A percentile compares a stretch with the other conserved stretches of the same genome.
phyloP scores from a whole-genome alignment of 2,113 vertebrate genomes.

The Australoheros scitulus region DNA sequence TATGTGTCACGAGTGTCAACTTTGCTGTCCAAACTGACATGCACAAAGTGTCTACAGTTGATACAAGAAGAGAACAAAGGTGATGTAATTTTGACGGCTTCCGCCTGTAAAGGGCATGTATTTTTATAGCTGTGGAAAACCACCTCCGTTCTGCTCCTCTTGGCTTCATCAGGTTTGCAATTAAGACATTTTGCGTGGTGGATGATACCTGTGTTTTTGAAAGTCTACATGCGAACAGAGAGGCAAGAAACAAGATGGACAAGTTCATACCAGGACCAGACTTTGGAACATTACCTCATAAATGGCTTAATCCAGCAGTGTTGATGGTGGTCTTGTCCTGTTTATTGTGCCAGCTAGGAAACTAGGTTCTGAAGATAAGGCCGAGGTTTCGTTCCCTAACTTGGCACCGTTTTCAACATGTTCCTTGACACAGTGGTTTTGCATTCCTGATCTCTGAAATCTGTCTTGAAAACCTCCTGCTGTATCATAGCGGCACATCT shows the following conservation, averaged over 20 bases:
- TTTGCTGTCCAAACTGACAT: conserved; percentile 24
- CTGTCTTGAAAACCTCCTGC: not conserved
- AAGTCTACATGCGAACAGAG: not conserved
- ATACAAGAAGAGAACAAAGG: conserved; percentile 32
- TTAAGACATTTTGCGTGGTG: not conserved
- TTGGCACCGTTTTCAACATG: not conserved
- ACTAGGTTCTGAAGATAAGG: not conserved
- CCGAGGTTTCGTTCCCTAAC: not conserved
- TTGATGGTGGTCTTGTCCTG: accelerated
- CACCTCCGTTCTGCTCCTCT: conserved; percentile 39
- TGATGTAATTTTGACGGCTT: not conserved
- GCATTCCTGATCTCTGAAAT: not conserved
- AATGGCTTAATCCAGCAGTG: not conserved
- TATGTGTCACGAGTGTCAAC: conserved; percentile 18
- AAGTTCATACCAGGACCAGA: not conserved
- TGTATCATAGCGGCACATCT: not conserved
- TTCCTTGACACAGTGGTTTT: not conserved
- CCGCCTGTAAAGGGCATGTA: conserved; percentile 32
- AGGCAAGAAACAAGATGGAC: not conserved
- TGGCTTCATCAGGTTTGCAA: conserved; percentile 40
- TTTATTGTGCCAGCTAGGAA: not conserved
- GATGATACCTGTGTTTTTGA: not conserved
- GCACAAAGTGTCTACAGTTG: not conserved
- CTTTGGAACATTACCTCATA: not conserved
- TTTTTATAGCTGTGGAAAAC: conserved; percentile 54